These are phyloP conservation scores for Euura lappo DNA, from an alignment of 1,140 invertebrate species.

Conservation along the genomic window DNA sequence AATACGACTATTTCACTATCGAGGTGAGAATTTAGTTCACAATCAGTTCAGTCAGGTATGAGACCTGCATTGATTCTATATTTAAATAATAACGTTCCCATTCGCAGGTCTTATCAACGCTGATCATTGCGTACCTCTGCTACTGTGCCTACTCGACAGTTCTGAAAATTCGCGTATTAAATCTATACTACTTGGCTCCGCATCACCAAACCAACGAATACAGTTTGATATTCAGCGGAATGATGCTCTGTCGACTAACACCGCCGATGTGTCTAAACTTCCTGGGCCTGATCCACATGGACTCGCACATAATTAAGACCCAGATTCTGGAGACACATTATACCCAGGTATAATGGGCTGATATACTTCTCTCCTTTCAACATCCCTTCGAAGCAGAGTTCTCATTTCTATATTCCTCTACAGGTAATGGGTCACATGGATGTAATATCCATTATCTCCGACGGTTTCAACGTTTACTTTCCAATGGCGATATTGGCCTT, in stretches of 20 bases:
- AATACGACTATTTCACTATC: slow-evolving; percentile 94
- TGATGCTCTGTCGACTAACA: slow-evolving; percentile 96
- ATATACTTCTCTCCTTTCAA: slow-evolving; percentile 6
- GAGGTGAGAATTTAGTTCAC: slow-evolving; percentile 71
- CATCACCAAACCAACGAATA: slow-evolving; percentile 99
- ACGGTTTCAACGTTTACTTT: slow-evolving; percentile 99
- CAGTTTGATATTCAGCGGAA: slow-evolving; percentile 97
- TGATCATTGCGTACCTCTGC: slow-evolving; percentile 93
- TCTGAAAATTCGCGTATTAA: slow-evolving; percentile 93
- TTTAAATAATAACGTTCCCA: slow-evolving; percentile 22
- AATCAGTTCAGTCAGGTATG: slow-evolving; percentile 14
- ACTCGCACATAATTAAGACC: slow-evolving; percentile 92
- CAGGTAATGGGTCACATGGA: slow-evolving; percentile 99
- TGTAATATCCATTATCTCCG: slow-evolving; percentile 94
- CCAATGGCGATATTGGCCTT: slow-evolving; percentile 95
- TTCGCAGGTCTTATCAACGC: slow-evolving; percentile 81
- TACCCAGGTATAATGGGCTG: slow-evolving; percentile 71
- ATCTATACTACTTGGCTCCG: slow-evolving; percentile 96
- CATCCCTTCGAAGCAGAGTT: not conserved
- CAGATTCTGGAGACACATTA: slow-evolving; percentile 85
- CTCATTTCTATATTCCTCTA: slow-evolving; percentile 35
- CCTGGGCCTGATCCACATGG: slow-evolving; percentile 96
- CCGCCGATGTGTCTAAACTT: slow-evolving; percentile 99
- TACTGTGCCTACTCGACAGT: slow-evolving; percentile 98
- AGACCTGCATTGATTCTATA: slow-evolving; percentile 14